Evolutionary conservation across 2,113 vertebrate genomes (phyloP).

Genomic region (Trichechus manatus): DNA sequence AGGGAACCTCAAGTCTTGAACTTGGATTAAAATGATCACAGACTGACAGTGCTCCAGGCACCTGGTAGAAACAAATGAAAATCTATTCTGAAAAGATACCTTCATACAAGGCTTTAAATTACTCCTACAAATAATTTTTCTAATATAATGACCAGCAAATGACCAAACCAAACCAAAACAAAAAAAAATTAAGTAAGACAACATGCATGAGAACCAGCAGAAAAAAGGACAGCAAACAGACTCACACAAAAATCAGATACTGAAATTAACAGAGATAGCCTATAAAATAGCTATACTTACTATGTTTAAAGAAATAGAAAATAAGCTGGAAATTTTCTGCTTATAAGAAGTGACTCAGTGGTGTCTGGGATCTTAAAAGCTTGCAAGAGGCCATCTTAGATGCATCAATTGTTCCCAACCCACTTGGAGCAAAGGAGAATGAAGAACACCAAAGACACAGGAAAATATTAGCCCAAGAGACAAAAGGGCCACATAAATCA

Average conservation of each 20-base stretch:
- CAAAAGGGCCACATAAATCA: no score
- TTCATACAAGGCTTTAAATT: slow-evolving; percentile 35
- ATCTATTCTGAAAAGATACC: slow-evolving; percentile 30
- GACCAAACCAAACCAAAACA: not conserved
- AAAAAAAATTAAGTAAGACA: slow-evolving; percentile 54
- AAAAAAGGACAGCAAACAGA: slow-evolving; percentile 28
- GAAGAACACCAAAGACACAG: no score
- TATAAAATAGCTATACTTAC: not conserved
- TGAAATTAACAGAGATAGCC: slow-evolving; percentile 31
- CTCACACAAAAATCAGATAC: not conserved
- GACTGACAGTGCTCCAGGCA: not conserved
- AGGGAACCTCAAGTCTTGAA: not conserved
- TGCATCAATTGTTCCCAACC: no score
- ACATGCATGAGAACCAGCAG: slow-evolving; percentile 1
- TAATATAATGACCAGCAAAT: slow-evolving; percentile 23
- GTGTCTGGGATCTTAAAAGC: not conserved
- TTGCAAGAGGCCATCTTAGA: no score
- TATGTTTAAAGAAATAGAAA: not conserved
- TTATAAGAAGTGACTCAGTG: slow-evolving; percentile 41
- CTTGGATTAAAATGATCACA: slow-evolving; percentile 20
- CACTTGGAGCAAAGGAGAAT: no score
- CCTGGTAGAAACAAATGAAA: slow-evolving; percentile 61
- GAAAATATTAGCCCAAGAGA: no score
- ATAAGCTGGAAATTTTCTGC: not conserved
- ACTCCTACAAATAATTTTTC: slow-evolving; percentile 38